These are phyloP conservation scores for Micoletzkya japonica DNA, from an alignment of 2,888 invertebrate genomes.

Conservation along the genomic window DNA sequence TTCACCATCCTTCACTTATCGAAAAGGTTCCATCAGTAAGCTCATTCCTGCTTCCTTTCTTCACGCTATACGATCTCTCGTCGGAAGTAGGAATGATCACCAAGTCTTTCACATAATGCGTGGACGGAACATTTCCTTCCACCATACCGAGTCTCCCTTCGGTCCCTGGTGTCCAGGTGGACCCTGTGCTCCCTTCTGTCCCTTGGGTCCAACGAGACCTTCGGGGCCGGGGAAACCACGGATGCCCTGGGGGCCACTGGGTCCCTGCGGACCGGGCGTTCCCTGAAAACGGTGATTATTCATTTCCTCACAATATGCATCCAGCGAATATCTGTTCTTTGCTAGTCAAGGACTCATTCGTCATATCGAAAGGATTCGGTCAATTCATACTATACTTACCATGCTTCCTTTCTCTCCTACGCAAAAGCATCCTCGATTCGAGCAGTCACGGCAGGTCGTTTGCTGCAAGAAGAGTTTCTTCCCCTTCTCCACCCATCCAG, in stretches of 20 bases:
- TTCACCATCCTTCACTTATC: background rate
- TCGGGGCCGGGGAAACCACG: conserved; percentile 82
- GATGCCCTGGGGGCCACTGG: conserved; percentile 67
- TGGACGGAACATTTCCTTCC: background rate
- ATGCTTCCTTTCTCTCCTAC: conserved; percentile 64
- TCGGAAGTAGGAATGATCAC: background rate
- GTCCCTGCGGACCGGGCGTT: conserved; percentile 70
- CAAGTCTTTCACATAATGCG: background rate
- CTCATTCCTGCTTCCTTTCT: too few relatives aligned
- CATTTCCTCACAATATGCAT: background rate
- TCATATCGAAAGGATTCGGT: too few relatives aligned
- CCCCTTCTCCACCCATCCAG: background rate
- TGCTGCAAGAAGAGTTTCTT: conserved; percentile 51
- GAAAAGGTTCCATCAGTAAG: too few relatives aligned
- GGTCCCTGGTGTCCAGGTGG: conserved; percentile 79
- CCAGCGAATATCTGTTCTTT: background rate
- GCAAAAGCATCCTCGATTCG: conserved; percentile 63
- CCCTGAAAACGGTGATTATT: conserved; percentile 69
- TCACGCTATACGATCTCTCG: background rate
- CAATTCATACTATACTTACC: conserved; percentile 57
- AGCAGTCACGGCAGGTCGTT: conserved; percentile 62
- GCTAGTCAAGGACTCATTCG: too few relatives aligned
- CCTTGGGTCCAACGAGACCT: conserved; percentile 84
- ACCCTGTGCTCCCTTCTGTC: conserved; percentile 82
- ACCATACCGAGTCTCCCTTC: conserved; percentile 77